Percentiles rank a stretch among this genome's conserved stretches.
phyloP scores from a whole-genome alignment of 2,113 vertebrate genomes.

The Chaetodon trifascialis region DNA sequence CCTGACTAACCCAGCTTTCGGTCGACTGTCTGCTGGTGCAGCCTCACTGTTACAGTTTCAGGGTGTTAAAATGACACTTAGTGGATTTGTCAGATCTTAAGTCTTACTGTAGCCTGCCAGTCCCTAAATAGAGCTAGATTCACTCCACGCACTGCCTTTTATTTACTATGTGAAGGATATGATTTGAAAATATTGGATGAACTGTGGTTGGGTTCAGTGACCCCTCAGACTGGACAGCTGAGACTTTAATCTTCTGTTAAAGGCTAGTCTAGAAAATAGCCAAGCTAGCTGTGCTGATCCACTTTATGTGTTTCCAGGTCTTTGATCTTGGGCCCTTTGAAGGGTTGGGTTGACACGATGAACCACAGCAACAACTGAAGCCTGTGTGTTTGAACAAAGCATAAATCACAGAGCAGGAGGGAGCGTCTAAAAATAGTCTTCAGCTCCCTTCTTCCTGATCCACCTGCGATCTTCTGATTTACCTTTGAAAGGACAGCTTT shows the following conservation, averaged over 20 bases:
- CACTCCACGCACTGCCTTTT: not conserved
- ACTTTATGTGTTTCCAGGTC: constrained; percentile 50
- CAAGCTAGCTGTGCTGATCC: constrained; percentile 22
- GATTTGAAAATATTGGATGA: not conserved
- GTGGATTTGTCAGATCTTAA: constrained; percentile 29
- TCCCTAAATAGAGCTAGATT: not conserved
- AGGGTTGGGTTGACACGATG: constrained; percentile 53
- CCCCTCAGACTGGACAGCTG: constrained; percentile 6
- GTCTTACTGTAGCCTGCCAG: constrained; percentile 6
- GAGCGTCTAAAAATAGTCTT: constrained; percentile 67
- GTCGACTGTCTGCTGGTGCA: not conserved
- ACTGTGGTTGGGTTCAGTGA: constrained; percentile 5
- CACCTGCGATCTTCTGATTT: constrained; percentile 64
- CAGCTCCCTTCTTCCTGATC: constrained; percentile 36
- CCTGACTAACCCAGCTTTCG: constrained; percentile 17
- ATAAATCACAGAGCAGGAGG: constrained; percentile 61
- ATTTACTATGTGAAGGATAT: not conserved
- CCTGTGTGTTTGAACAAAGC: constrained; percentile 69
- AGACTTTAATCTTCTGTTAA: constrained; percentile 27
- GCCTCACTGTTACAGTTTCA: not conserved
- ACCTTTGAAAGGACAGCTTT: constrained; percentile 27
- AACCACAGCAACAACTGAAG: constrained; percentile 56
- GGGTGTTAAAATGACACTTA: constrained; percentile 6
- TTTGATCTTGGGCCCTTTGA: constrained; percentile 73
- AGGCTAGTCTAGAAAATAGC: constrained; percentile 5